Evolutionary conservation across 2,888 invertebrate species (phyloP), one percentile per base, ranked within the genome.

Genomic region (Ophion obscuratus): DNA sequence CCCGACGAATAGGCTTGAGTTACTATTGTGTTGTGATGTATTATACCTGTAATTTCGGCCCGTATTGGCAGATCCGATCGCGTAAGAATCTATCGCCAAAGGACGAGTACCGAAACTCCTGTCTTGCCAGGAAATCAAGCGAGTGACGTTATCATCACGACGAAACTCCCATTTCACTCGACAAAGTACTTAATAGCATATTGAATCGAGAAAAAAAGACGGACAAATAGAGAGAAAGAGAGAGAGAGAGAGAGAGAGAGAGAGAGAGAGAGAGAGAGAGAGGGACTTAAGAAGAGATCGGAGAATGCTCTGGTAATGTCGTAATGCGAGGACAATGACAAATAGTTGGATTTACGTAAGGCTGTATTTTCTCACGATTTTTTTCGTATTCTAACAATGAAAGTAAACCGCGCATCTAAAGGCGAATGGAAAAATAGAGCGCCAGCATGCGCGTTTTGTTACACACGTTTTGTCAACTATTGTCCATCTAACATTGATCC

Each of bases 41-140:
- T 92, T 92, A 93, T 94, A 94, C 93, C 93, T 92, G 93, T 92
- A 93, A 93, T 93, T 93, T 91, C 88, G 88, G 87, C 82, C 80
- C 90, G 90, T 93, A 93, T 93, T 93, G 87, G 71, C 76, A 66
- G 87, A 90, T 90, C 92, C 92, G 90, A 93, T 93, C 93, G 87
- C 76, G 77, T 61, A 36, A 44, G 61, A 40, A 47, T 24, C 11
- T 4, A 24, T 67, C 24, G 57, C 14, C 2, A 66, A 31, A 62
- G 71, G 81, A 84, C 84, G 81, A 75, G 70, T 76, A 81, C 74
- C 79, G 83, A 71, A 82, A 31, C 62, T 40, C n/a, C 40, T 47
- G 57, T 27, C 40, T 70, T 53, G 53, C 57, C 11, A 31, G 57
- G 61, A 73, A 85, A 85, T 79, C 76, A 70, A 80, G 73, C 76